phyloP scores from a whole-genome alignment of 2,888 invertebrate genomes.

The Aphidoletes aphidimyza region DNA sequence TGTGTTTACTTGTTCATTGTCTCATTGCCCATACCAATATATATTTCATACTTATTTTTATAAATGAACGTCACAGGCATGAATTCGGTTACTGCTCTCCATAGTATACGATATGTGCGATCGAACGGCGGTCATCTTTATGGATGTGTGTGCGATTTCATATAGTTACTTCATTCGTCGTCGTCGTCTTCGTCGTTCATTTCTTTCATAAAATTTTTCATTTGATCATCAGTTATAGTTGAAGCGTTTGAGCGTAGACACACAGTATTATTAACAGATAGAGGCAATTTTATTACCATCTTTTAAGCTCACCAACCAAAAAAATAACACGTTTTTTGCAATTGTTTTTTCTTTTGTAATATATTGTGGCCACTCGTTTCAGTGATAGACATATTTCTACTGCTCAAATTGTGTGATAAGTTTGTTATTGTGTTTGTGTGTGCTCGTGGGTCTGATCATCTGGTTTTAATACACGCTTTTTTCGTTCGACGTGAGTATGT shows the following conservation, averaged over 20 bases:
- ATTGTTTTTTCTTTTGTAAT: background rate
- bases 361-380: background rate
- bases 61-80: slow-evolving; percentile 11
- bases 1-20: background rate
- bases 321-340: background rate
- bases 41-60: slow-evolving; percentile 32
- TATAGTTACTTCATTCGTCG: background rate
- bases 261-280: background rate
- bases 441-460: slow-evolving; percentile 34
- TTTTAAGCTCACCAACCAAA: slow-evolving; percentile 6
- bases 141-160: slow-evolving; percentile 6
- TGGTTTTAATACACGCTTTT: background rate
- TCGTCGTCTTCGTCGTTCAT: slow-evolving; percentile 2
- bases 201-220: background rate
- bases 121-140: background rate
- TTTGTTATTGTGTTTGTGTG: background rate
- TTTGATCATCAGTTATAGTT: slow-evolving; percentile 14
- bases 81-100: slow-evolving; percentile 46
- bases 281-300: slow-evolving; percentile 4
- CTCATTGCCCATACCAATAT: slow-evolving; percentile 23
- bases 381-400: background rate
- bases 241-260: slow-evolving; percentile 29
- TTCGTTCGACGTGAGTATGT: slow-evolving; percentile 9
- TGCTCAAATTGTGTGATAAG: background rate
- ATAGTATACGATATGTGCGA: background rate